These are phyloP conservation scores for Myotis myotis DNA, from an alignment of 2,797 vertebrate genomes.

Conservation along the genomic window DNA sequence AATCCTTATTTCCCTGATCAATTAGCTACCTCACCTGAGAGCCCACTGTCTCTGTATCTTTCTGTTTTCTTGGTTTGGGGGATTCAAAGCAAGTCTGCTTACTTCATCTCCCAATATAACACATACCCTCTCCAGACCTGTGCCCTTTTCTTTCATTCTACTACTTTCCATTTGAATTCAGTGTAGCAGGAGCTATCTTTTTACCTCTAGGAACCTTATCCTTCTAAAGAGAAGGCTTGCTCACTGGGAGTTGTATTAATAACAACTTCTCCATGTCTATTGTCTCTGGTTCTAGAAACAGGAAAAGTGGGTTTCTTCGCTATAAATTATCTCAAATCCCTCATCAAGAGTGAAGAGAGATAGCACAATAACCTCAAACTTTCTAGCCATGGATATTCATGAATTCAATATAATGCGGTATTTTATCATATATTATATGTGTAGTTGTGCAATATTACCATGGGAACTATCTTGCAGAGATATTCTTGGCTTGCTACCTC, in stretches of 20 bases:
- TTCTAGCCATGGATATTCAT: slow-evolving; percentile 25
- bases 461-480: background rate
- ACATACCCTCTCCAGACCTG: too few species aligned
- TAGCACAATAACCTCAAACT: background rate
- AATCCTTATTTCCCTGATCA: background rate
- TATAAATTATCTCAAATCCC: background rate
- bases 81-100: background rate
- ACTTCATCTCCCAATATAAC: background rate
- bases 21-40: background rate
- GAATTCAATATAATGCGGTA: background rate
- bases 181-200: background rate
- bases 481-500: background rate
- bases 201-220: background rate
- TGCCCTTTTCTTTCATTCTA: background rate
- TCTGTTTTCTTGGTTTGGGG: background rate
- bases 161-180: background rate
- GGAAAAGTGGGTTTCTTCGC: background rate
- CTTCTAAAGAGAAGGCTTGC: background rate
- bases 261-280: background rate
- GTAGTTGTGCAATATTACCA: background rate
- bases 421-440: background rate
- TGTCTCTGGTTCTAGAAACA: slow-evolving; percentile 5
- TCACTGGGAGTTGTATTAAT: background rate
- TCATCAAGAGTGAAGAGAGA: slow-evolving; percentile 29
- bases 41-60: background rate